Evolutionary conservation across 2,797 vertebrate genomes (phyloP).

Genomic region (Muscicapa striata): DNA sequence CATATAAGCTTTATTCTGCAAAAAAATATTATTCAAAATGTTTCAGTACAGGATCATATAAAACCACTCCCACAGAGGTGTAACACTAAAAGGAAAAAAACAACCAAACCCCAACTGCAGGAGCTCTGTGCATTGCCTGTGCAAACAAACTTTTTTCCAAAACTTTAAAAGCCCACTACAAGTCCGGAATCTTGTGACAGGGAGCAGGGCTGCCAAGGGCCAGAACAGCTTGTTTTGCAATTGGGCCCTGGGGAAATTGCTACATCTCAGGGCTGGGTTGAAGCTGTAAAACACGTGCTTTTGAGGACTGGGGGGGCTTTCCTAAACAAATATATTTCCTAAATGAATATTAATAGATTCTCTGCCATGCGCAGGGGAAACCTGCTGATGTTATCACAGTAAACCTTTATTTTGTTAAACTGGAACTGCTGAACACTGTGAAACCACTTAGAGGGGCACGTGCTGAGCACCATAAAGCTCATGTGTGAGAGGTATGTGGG

Average conservation of each 20-base stretch:
- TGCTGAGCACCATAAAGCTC: background rate
- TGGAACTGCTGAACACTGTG: background rate
- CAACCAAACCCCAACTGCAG: background rate
- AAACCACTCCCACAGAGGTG: background rate
- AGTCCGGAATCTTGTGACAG: background rate
- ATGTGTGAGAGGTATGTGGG: background rate
- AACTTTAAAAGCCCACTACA: background rate
- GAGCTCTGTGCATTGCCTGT: background rate
- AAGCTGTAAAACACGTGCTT: background rate
- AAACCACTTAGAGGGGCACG: background rate
- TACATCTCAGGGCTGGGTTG: background rate
- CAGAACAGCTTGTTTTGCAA: background rate
- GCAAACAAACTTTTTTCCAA: background rate
- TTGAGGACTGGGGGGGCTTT: background rate
- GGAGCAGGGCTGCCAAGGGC: slow-evolving; percentile 22
- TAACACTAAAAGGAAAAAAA: background rate
- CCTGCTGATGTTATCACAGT: background rate
- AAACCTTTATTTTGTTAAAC: background rate
- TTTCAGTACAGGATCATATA: background rate
- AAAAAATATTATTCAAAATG: background rate
- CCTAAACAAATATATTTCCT: background rate
- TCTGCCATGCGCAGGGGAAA: background rate
- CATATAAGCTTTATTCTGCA: background rate
- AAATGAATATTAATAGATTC: background rate
- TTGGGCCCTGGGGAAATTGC: background rate